These are phyloP conservation scores for Falco punctatus DNA, from an alignment of 2,113 vertebrate genomes.

Conservation along the genomic window DNA sequence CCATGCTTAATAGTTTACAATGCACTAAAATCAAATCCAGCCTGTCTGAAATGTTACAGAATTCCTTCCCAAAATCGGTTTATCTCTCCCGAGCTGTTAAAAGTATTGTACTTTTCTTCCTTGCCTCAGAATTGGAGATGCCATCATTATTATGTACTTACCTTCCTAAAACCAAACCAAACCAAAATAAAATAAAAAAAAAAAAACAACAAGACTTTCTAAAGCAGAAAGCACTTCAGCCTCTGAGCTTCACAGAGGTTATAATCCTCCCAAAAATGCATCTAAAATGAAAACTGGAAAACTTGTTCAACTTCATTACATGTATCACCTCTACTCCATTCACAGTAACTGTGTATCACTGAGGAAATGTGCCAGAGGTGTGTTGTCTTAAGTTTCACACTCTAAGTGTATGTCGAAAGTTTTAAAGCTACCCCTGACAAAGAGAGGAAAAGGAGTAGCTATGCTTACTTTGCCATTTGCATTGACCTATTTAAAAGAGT, in stretches of 20 bases:
- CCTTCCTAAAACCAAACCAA: background rate
- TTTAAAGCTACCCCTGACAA: background rate
- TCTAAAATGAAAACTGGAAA: background rate
- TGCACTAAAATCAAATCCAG: background rate
- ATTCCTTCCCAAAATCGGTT: background rate
- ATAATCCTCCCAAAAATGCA: background rate
- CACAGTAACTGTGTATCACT: background rate
- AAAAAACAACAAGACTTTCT: background rate
- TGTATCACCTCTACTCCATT: background rate
- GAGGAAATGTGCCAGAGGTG: background rate
- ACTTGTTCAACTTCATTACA: background rate
- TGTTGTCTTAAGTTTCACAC: background rate
- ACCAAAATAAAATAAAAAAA: background rate
- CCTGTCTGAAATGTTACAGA: background rate
- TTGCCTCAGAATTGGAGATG: background rate
- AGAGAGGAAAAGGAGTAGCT: background rate
- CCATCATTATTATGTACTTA: background rate
- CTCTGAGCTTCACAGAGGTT: background rate
- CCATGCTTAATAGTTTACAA: background rate
- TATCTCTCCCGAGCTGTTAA: background rate
- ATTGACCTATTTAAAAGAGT: conserved; percentile 24
- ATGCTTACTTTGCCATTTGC: conserved; percentile 1
- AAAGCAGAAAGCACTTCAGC: background rate
- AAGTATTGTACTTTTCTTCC: background rate
- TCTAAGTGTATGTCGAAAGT: background rate